Conservation (phyloP, 1,140 invertebrate genomes). For the Leptopilina boulardi region DNA sequence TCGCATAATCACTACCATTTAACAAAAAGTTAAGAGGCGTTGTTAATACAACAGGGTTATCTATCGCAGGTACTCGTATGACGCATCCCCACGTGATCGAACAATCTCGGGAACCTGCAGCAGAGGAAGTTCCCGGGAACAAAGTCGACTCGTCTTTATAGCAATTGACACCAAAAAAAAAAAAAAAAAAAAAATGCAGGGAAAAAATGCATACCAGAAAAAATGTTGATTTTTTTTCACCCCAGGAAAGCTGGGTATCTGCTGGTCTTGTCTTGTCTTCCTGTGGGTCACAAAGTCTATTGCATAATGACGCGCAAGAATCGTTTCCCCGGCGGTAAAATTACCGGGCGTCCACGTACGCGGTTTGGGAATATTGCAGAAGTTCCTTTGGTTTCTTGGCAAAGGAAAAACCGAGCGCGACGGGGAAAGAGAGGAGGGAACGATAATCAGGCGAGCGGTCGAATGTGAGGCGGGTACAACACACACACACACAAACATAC, state of each 20-base stretch:
- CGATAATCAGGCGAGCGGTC: conserved; percentile 20
- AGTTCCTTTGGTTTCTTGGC: conserved; percentile 38
- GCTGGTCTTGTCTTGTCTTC: conserved; percentile 12
- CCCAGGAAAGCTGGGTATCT: not conserved
- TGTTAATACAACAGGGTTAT: conserved; percentile 6
- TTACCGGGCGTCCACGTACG: conserved; percentile 52
- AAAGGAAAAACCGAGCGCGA: conserved; percentile 37
- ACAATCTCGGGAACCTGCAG: conserved; percentile 36
- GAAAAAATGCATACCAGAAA: conserved; percentile 48
- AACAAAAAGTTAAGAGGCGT: conserved; percentile 32
- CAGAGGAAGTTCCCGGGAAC: conserved; percentile 35
- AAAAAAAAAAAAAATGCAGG: no score
- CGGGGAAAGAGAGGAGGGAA: conserved; percentile 34
- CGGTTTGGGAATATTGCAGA: conserved; percentile 37
- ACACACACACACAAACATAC: no score
- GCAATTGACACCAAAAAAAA: conserved; percentile 42
- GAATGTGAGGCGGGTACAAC: conserved; percentile 37
- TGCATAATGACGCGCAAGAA: conserved; percentile 66
- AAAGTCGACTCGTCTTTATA: conserved; percentile 23
- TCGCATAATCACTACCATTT: conserved; percentile 19
- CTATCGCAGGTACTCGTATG: conserved; percentile 38
- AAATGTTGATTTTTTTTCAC: conserved; percentile 38
- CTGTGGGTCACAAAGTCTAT: conserved; percentile 41
- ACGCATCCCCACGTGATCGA: conserved; percentile 66
- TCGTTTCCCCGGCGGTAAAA: conserved; percentile 39